Evolutionary conservation across 2,113 vertebrate genomes (phyloP).

Genomic region (Dryoscopus gambensis): DNA sequence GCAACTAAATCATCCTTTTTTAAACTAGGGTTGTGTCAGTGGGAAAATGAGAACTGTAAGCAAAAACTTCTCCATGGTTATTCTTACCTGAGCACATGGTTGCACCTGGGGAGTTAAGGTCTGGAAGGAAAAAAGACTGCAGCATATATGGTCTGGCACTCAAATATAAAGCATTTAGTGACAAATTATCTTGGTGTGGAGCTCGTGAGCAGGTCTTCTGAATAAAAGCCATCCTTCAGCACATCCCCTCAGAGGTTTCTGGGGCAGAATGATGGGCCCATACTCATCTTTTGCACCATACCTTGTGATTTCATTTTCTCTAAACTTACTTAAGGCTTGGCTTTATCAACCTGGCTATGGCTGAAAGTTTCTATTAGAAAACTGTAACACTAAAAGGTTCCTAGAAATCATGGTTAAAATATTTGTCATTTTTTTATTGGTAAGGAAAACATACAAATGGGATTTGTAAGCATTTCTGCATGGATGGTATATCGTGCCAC

Average conservation of each 20-base stretch:
- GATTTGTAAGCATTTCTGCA: background rate
- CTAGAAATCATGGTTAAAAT: background rate
- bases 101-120: background rate
- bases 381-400: background rate
- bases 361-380: background rate
- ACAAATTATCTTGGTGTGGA: background rate
- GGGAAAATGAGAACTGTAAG: background rate
- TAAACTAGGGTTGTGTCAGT: background rate
- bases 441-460: background rate
- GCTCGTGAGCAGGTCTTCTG: background rate
- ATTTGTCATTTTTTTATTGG: background rate
- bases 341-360: background rate
- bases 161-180: background rate
- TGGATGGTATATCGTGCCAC: fast-evolving
- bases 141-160: background rate
- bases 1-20: background rate
- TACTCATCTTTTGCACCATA: fast-evolving
- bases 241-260: background rate
- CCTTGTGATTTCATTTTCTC: background rate
- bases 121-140: background rate
- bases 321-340: background rate
- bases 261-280: no score
- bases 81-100: background rate
- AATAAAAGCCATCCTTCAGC: background rate
- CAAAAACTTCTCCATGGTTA: background rate